A percentile compares a stretch with the other conserved stretches of the same genome.
phyloP scores from a whole-genome alignment of 2,888 invertebrate genomes.

The Empis livida region DNA sequence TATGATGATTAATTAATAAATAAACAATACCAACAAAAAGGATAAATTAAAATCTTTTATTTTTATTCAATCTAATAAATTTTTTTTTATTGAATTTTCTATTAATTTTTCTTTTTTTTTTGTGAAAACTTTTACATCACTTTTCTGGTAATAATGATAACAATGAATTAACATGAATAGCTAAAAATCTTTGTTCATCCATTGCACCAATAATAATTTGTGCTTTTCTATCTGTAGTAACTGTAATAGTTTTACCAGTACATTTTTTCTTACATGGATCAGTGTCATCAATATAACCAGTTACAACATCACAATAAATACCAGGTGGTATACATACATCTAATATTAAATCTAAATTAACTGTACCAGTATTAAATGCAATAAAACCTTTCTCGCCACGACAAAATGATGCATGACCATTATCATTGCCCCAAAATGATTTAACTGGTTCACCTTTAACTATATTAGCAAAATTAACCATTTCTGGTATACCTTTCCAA shows the following conservation, averaged over 20 bases:
- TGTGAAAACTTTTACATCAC: too few species aligned
- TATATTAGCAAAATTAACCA: conserved; percentile 56
- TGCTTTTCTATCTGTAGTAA: conserved; percentile 2
- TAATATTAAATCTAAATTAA: conserved; percentile 39
- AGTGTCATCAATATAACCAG: conserved; percentile 29
- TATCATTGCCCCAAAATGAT: conserved; percentile 62
- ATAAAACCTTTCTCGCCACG: conserved; percentile 42
- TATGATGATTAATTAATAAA: too few species aligned
- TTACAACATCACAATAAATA: conserved; percentile 54
- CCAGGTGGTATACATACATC: conserved; percentile 45
- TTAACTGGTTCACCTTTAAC: conserved; percentile 41
- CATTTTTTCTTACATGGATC: conserved; percentile 1
- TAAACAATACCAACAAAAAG: too few species aligned
- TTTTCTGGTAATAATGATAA: too few species aligned
- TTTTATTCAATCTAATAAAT: too few species aligned
- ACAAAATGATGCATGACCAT: conserved; percentile 66
- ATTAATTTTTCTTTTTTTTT: too few species aligned
- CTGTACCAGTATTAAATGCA: conserved; percentile 4
- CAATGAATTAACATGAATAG: conserved; percentile 39
- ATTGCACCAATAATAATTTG: neutral
- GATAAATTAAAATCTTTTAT: too few species aligned
- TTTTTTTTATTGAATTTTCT: too few species aligned
- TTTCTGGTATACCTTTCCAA: conserved; percentile 59
- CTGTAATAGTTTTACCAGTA: conserved; percentile 4
- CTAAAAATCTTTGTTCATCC: conserved; percentile 46